Evolutionary conservation across 2,797 vertebrate genomes (phyloP).

Genomic region (Sylvia borin): DNA sequence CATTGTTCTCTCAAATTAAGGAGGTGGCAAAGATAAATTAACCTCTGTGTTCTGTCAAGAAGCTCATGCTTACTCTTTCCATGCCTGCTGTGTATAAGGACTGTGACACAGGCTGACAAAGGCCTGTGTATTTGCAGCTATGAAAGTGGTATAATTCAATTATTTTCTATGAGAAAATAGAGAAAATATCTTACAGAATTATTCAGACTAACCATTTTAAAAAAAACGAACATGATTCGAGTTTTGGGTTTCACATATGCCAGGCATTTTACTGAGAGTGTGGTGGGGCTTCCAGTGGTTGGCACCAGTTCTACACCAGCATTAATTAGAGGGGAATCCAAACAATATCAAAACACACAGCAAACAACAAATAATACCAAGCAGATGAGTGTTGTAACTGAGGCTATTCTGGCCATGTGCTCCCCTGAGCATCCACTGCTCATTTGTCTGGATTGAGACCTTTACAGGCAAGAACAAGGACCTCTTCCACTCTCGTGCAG

Average conservation of each 20-base stretch:
- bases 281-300: background rate
- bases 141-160: background rate
- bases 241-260: background rate
- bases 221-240: background rate
- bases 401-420: background rate
- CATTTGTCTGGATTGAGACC: background rate
- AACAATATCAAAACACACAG: background rate
- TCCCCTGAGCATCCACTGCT: background rate
- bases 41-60: slow-evolving; percentile 60
- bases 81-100: background rate
- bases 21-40: slow-evolving; percentile 60
- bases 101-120: slow-evolving; percentile 17
- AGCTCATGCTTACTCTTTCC: slow-evolving; percentile 44
- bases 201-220: background rate
- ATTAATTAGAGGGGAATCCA: background rate
- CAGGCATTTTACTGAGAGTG: background rate
- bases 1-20: slow-evolving; percentile 62
- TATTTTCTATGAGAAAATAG: background rate
- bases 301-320: background rate
- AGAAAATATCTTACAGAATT: background rate
- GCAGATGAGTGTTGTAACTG: background rate
- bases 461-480: background rate
- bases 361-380: background rate
- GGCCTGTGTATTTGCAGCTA: background rate
- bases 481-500: background rate